Evolutionary conservation across 2,888 invertebrate species (phyloP).

Genomic region (Spodoptera picta): DNA sequence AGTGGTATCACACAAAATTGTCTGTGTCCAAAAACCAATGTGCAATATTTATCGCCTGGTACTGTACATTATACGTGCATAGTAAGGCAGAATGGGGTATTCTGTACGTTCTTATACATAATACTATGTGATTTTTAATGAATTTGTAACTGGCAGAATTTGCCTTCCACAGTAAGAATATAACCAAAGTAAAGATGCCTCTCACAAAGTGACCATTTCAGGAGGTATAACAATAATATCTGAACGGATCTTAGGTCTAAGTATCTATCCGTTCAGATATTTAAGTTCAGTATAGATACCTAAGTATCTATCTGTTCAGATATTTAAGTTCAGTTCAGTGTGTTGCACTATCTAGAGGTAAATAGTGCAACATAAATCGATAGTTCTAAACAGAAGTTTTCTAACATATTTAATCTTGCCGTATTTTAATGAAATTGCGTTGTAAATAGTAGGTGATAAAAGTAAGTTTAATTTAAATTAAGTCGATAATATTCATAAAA

Average conservation of each 20-base stretch:
- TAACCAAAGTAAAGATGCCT: constrained; percentile 20
- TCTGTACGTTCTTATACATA: neutral
- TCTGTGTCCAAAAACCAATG: too few relatives aligned
- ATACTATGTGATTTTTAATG: constrained; percentile 8
- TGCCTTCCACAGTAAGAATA: constrained; percentile 13
- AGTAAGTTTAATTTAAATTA: constrained; percentile 27
- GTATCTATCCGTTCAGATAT: too few relatives aligned
- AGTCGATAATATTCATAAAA: neutral
- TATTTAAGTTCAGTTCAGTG: too few relatives aligned
- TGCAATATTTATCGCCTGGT: too few relatives aligned
- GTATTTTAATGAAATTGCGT: constrained; percentile 31
- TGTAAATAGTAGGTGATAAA: constrained; percentile 45
- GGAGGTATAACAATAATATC: neutral
- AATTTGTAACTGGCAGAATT: constrained; percentile 6
- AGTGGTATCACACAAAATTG: too few relatives aligned
- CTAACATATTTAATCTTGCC: constrained; percentile 40
- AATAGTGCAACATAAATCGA: constrained; percentile 1
- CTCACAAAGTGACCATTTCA: constrained; percentile 3
- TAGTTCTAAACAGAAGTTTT: constrained; percentile 13
- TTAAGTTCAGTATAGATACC: too few relatives aligned
- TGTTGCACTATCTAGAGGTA: too few relatives aligned
- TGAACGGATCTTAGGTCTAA: too few relatives aligned
- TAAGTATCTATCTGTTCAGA: too few relatives aligned
- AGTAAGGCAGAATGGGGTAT: neutral
- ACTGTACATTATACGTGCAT: neutral